phyloP scores from a whole-genome alignment of 2,888 invertebrate genomes.

The Polymixis lichenea region DNA sequence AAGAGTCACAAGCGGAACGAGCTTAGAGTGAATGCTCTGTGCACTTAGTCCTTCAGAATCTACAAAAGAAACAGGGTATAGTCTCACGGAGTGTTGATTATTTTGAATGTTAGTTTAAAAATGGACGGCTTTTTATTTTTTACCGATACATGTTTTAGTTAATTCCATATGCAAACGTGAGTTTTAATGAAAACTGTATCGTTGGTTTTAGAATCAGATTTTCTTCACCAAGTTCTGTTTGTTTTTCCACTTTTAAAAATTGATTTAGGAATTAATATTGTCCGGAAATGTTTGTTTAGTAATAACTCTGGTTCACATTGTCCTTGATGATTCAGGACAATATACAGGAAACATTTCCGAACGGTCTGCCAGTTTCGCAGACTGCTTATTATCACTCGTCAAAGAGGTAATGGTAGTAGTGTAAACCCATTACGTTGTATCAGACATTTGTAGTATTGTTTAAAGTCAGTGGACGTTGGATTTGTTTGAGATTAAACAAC shows the following conservation, averaged over 20 bases:
- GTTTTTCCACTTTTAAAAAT: conserved; percentile 2
- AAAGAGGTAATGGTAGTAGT: conserved; percentile 72
- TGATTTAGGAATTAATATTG: conserved; percentile 44
- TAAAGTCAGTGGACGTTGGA: conserved; percentile 69
- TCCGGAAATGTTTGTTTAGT: conserved; percentile 8
- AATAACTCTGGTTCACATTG: conserved; percentile 19
- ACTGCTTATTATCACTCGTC: conserved; percentile 66
- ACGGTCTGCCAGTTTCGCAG: conserved; percentile 3
- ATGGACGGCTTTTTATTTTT: background rate
- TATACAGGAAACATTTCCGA: conserved; percentile 12
- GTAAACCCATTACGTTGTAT: conserved; percentile 75
- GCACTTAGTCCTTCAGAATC: background rate
- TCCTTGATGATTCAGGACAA: conserved; percentile 48
- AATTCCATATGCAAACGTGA: background rate
- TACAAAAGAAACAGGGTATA: background rate
- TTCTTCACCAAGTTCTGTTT: background rate
- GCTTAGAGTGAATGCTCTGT: background rate
- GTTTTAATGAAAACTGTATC: background rate
- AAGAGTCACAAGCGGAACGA: background rate
- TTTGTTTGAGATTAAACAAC: conserved; percentile 78
- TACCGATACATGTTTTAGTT: too few species aligned
- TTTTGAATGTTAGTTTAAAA: background rate
- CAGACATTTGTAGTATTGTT: conserved; percentile 70
- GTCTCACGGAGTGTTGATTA: background rate
- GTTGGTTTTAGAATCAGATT: background rate